These are phyloP conservation scores for Manis crassicaudata DNA, from an alignment of 2,797 vertebrate species.

Conservation along the genomic window DNA sequence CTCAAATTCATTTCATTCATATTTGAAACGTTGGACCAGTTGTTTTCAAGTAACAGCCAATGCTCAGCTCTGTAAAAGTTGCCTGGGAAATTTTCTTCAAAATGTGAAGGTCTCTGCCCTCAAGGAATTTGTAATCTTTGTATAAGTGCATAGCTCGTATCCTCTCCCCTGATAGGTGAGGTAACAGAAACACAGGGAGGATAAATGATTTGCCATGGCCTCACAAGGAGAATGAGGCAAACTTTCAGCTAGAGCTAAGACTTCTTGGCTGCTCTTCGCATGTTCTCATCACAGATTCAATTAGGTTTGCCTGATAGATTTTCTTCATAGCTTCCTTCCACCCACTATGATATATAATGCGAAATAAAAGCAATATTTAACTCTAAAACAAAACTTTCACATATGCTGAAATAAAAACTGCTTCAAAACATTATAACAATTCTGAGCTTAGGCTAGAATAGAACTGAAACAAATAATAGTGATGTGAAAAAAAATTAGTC, in stretches of 20 bases:
- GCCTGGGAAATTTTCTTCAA: neutral
- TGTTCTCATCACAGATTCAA: neutral
- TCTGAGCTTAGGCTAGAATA: neutral
- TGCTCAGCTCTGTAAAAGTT: neutral
- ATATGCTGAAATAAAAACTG: neutral
- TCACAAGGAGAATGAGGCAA: neutral
- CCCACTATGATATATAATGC: neutral
- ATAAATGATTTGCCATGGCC: neutral
- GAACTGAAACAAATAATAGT: neutral
- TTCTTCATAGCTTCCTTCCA: neutral
- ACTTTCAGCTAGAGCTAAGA: neutral
- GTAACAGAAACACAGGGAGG: neutral
- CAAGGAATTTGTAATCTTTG: neutral
- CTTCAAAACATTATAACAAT: neutral
- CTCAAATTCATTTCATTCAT: neutral
- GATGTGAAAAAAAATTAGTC: neutral
- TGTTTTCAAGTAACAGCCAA: neutral
- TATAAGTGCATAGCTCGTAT: neutral
- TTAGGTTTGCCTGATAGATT: neutral
- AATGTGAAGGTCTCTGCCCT: neutral
- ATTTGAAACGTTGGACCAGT: neutral
- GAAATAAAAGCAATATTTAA: neutral
- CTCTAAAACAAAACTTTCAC: neutral
- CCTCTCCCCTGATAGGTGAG: neutral
- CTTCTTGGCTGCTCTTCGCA: neutral